These are phyloP conservation scores for Neodontobutis hainanensis DNA, from an alignment of 2,113 vertebrate genomes.

Conservation along the genomic window DNA sequence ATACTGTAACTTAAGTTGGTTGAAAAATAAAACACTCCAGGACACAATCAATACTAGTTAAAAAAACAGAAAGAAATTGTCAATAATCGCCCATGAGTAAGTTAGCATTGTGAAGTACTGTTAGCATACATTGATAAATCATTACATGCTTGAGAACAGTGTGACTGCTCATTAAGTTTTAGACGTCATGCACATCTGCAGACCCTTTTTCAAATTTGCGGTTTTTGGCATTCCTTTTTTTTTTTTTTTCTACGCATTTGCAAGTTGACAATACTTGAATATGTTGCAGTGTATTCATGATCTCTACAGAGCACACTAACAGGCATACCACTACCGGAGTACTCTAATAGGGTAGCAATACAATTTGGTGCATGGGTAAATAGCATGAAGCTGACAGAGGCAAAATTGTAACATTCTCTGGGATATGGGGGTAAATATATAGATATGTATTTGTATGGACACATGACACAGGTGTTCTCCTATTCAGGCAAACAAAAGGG, in stretches of 20 bases:
- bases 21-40: conserved; percentile 44
- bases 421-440: conserved; percentile 78
- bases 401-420: conserved; percentile 89
- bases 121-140: conserved; percentile 66
- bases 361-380: conserved; percentile 88
- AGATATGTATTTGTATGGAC: conserved; percentile 85
- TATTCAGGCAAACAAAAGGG: conserved; percentile 87
- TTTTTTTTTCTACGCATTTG: conserved; percentile 87
- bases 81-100: conserved; percentile 35
- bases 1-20: conserved; percentile 25
- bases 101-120: conserved; percentile 51
- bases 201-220: conserved; percentile 77
- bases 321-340: conserved; percentile 89
- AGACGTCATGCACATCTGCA: conserved; percentile 82
- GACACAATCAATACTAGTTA: conserved; percentile 36
- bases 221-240: conserved; percentile 72
- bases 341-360: conserved; percentile 89
- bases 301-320: conserved; percentile 85
- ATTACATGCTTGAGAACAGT: conserved; percentile 78
- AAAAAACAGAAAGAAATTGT: conserved; percentile 31
- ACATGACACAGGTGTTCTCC: conserved; percentile 84
- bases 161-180: conserved; percentile 81
- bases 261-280: conserved; percentile 97
- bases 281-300: conserved; percentile 83
- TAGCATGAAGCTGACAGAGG: conserved; percentile 87